These are phyloP conservation scores for Therioaphis trifolii DNA, from an alignment of 2,888 invertebrate species.

Conservation along the genomic window DNA sequence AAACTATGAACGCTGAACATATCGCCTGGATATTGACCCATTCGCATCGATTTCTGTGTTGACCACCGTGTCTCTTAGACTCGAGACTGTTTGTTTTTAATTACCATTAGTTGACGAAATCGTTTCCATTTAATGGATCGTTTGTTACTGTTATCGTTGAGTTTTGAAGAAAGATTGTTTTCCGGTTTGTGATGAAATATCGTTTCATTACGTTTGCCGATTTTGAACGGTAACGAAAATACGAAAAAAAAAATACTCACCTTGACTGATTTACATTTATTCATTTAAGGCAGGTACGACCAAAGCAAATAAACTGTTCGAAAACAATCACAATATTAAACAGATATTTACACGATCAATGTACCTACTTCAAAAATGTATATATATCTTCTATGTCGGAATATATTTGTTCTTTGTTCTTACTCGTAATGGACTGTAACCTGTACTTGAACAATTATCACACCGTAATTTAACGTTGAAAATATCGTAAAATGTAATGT, in stretches of 20 bases:
- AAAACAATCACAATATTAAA: background rate
- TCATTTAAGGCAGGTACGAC: background rate
- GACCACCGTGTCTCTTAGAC: constrained; percentile 15
- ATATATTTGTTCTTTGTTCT: too few species aligned
- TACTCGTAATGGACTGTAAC: too few species aligned
- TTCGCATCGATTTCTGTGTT: constrained; percentile 52
- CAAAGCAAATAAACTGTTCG: constrained; percentile 29
- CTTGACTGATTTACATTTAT: background rate
- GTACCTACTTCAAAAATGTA: too few species aligned
- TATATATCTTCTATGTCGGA: too few species aligned
- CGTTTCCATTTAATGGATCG: constrained; percentile 27
- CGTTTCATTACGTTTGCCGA: constrained; percentile 24
- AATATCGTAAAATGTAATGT: background rate
- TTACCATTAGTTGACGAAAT: constrained; percentile 16
- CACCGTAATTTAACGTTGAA: background rate
- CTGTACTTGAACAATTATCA: too few species aligned
- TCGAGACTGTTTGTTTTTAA: constrained; percentile 18
- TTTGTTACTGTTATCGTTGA: constrained; percentile 3
- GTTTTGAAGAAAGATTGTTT: constrained; percentile 2
- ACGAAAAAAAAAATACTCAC: background rate
- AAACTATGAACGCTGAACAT: constrained; percentile 47
- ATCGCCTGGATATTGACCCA: constrained; percentile 46
- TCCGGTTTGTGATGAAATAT: constrained; percentile 14
- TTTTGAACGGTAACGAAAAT: too few species aligned
- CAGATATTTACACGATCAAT: background rate